phyloP scores from a whole-genome alignment of 2,797 vertebrate species.

The Champsocephalus gunnari region DNA sequence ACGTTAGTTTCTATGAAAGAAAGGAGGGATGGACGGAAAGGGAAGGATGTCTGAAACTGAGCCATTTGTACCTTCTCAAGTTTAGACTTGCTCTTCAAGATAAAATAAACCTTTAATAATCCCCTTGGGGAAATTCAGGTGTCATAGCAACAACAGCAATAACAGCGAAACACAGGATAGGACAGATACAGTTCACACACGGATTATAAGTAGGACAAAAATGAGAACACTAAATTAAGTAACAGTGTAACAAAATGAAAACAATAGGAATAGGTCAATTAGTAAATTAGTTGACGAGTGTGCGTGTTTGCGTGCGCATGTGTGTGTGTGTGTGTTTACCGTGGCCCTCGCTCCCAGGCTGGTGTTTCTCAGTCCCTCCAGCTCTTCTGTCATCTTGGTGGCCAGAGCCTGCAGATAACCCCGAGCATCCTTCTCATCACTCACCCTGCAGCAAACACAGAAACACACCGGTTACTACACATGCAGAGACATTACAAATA shows the following conservation, averaged over 20 bases:
- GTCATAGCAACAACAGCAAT: no score
- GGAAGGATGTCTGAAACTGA: not conserved
- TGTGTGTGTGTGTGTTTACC: slow-evolving; percentile 78
- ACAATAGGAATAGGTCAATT: no score
- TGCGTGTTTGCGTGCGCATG: not conserved
- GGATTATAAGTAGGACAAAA: no score
- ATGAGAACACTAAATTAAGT: no score
- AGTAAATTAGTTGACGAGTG: no score
- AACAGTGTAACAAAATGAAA: not conserved
- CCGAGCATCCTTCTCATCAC: slow-evolving; percentile 97
- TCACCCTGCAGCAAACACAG: slow-evolving; percentile 88
- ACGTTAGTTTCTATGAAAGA: not conserved
- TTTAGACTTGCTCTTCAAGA: not conserved
- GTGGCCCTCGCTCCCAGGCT: slow-evolving; percentile 95
- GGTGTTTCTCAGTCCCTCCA: slow-evolving; percentile 95
- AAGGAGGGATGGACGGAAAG: not conserved
- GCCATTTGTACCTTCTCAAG: not conserved
- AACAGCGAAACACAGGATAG: no score
- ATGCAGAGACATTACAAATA: not conserved
- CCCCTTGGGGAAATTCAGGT: no score
- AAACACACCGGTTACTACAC: not conserved
- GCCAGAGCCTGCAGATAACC: slow-evolving; percentile 98
- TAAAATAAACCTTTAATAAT: no score
- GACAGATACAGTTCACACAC: no score
- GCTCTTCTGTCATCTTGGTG: slow-evolving; percentile 98